A percentile compares a stretch with the other conserved stretches of the same genome.
Evolutionary conservation across 2,888 invertebrate species (phyloP).

Genomic region (Anarsia innoxiella): DNA sequence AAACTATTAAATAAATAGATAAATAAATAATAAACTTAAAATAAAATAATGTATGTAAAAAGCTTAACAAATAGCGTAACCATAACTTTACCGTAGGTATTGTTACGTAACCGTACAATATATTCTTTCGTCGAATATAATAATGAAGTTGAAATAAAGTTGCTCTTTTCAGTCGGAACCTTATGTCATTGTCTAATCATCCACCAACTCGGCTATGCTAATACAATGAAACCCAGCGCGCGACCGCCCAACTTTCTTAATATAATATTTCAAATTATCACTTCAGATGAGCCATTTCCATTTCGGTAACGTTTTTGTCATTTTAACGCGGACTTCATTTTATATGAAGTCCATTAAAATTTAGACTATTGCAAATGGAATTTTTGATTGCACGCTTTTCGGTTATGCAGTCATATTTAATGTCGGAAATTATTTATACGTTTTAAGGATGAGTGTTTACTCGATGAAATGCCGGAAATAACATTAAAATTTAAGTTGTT

Average conservation of each 20-base stretch:
- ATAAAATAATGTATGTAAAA: too few species aligned
- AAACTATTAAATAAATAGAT: too few species aligned
- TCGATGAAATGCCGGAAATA: too few species aligned
- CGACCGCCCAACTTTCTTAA: slow-evolving; percentile 44
- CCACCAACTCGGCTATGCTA: slow-evolving; percentile 45
- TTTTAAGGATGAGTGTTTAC: too few species aligned
- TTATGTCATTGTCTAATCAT: slow-evolving; percentile 9
- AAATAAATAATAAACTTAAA: too few species aligned
- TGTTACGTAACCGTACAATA: background rate
- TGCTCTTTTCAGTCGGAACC: background rate
- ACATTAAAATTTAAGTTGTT: too few species aligned
- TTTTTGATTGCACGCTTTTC: too few species aligned
- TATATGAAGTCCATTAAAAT: too few species aligned
- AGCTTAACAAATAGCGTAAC: background rate
- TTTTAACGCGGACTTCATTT: too few species aligned
- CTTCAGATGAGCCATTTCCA: slow-evolving; percentile 25
- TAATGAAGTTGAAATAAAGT: background rate
- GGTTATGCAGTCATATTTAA: too few species aligned
- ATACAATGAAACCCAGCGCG: slow-evolving; percentile 35
- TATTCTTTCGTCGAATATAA: background rate
- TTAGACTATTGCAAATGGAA: too few species aligned
- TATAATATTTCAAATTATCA: slow-evolving; percentile 46
- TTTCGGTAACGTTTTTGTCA: slow-evolving; percentile 26
- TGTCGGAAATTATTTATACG: too few species aligned
- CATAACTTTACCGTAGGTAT: background rate